phyloP scores from a whole-genome alignment of 2,113 vertebrate genomes.

The Psophia crepitans region DNA sequence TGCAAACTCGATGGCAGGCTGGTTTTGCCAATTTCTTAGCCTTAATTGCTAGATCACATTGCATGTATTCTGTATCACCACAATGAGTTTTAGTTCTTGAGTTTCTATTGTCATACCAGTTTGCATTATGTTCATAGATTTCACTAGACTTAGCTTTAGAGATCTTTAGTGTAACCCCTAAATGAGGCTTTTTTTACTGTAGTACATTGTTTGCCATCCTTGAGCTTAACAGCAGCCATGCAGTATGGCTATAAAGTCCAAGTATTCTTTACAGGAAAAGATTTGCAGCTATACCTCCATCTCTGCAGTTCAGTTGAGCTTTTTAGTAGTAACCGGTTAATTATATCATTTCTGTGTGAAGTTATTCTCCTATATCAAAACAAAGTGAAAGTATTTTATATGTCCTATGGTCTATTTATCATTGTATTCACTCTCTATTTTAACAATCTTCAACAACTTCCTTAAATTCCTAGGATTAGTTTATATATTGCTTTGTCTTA shows the following conservation, averaged over 20 bases:
- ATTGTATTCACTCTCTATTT: neutral
- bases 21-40: neutral
- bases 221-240: neutral
- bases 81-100: neutral
- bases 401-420: neutral
- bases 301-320: neutral
- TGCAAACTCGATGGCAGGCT: neutral
- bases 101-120: neutral
- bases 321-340: neutral
- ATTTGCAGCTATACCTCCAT: neutral
- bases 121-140: neutral
- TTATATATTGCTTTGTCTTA: constrained; percentile 38
- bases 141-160: neutral
- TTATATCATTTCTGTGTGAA: neutral
- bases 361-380: neutral
- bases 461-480: constrained; percentile 15
- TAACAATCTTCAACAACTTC: constrained; percentile 29
- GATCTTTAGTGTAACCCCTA: neutral
- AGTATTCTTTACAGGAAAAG: neutral
- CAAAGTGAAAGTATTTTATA: neutral
- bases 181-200: neutral
- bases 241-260: neutral
- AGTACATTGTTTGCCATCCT: neutral
- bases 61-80: neutral
- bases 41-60: neutral